Base-by-base conservation (phyloP, 2,888 invertebrate species). In the Atherix ibis region DNA sequence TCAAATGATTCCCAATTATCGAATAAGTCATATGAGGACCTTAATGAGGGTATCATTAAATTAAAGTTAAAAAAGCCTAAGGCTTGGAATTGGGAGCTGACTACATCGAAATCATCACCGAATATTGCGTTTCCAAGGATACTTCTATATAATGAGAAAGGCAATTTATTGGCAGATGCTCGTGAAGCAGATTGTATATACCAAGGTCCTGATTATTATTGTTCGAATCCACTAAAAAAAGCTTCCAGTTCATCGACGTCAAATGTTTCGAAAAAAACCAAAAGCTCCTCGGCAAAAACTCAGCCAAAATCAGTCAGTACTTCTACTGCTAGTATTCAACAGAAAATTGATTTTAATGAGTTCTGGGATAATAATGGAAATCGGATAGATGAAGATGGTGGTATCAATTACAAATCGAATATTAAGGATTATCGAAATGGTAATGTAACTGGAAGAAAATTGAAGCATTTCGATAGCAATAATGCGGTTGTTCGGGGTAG, bases 1-100 rank as follows among this genome's bases (percentile, higher is more conserved):
- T n/a, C n/a, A n/a, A n/a, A n/a, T n/a, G n/a, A n/a, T n/a, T n/a
- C n/a, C n/a, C n/a, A n/a, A n/a, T 27, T 9, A 28, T 5, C 30
- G 4, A 30, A 16, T 16, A 8, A 33, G 27, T 18, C 29, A 30
- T 31, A 18, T 26, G 9, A 27, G 18, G 52, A 53, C 43, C 44
- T 49, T 4, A 39, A 53, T 19, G 46, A 50, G 13, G 66, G 67
- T 43, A 53, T 65, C 25, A 61, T 71, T 2, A 60, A 62, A 34
- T 49, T 71, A 15, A 63, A 68, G 47, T 49, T 71, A 36, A 60
- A 62, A 42, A 70, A 70, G 43, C 71, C 71, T 2, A 58, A 58
- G 39, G 56, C 58, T 39, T 71, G 70, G 69, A 65, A 67, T 43
- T 70, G 70, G 69, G 65, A 70, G 47, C 46, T 71, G 42, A 65